These are phyloP conservation scores for Troilus luridus DNA, from an alignment of 2,888 invertebrate genomes.

Conservation along the genomic window DNA sequence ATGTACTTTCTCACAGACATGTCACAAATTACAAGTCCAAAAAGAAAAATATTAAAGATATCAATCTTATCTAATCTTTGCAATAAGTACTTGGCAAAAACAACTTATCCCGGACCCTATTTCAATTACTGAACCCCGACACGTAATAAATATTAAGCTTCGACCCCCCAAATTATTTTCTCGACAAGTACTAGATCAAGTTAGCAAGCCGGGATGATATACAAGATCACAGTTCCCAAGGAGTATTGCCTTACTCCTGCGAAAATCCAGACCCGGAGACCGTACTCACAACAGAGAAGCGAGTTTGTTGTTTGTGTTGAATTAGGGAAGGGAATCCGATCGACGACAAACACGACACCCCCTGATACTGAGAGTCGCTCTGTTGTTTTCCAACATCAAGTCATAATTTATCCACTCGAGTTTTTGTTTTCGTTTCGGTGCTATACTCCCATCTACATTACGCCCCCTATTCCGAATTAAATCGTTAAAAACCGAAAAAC, in stretches of 20 bases:
- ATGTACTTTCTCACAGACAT: too few species aligned
- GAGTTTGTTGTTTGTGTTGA: conserved; percentile 14
- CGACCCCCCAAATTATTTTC: background rate
- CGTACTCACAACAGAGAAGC: background rate
- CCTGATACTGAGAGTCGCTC: background rate
- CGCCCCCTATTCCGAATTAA: background rate
- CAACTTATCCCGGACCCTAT: background rate
- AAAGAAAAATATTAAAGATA: background rate
- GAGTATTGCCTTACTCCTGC: background rate
- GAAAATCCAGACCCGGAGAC: background rate
- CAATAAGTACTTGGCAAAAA: background rate
- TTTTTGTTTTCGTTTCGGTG: conserved; percentile 12
- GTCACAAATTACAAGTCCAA: too few species aligned
- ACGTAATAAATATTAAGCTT: background rate
- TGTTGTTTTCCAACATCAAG: conserved; percentile 16
- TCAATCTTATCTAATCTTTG: background rate
- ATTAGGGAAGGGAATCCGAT: background rate
- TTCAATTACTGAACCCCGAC: background rate
- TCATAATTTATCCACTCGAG: conserved; percentile 2
- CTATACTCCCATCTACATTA: background rate
- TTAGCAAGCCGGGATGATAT: background rate
- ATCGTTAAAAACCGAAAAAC: background rate
- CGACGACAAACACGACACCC: background rate
- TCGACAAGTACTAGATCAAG: background rate
- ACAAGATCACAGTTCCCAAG: too few species aligned